phyloP scores from a whole-genome alignment of 2,888 invertebrate species.

The Pterobdella sp. region DNA sequence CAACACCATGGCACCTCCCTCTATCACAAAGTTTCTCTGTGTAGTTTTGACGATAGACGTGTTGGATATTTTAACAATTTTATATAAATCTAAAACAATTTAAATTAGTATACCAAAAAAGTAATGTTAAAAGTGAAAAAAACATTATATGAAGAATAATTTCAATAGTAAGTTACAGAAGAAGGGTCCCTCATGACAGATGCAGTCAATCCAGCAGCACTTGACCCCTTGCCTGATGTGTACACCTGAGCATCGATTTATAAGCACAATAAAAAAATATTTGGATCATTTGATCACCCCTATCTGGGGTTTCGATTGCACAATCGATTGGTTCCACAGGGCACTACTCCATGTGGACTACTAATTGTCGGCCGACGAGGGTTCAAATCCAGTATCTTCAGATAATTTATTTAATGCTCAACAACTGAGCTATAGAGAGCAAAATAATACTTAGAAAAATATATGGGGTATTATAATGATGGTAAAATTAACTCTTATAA shows the following conservation, averaged over 20 bases:
- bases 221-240: slow-evolving; percentile 98
- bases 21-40: slow-evolving; percentile 83
- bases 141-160: neutral
- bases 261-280: neutral
- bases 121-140: neutral
- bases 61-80: neutral
- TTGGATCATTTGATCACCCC: neutral
- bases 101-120: neutral
- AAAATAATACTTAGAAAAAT: too few relatives aligned
- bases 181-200: slow-evolving; percentile 88
- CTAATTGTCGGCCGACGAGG: too few relatives aligned
- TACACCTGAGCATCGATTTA: slow-evolving; percentile 56
- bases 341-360: too few relatives aligned
- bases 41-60: neutral
- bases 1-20: slow-evolving; percentile 97
- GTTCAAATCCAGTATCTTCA: too few relatives aligned
- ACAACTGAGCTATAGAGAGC: too few relatives aligned
- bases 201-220: slow-evolving; percentile 95
- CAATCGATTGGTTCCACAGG: too few relatives aligned
- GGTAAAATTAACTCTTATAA: too few relatives aligned
- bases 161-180: slow-evolving; percentile 59
- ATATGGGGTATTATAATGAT: too few relatives aligned
- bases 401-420: too few relatives aligned
- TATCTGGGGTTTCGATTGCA: too few relatives aligned
- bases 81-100: neutral